Base-by-base conservation (phyloP, 1,140 invertebrate genomes). In the Calephelis virginiensis region DNA sequence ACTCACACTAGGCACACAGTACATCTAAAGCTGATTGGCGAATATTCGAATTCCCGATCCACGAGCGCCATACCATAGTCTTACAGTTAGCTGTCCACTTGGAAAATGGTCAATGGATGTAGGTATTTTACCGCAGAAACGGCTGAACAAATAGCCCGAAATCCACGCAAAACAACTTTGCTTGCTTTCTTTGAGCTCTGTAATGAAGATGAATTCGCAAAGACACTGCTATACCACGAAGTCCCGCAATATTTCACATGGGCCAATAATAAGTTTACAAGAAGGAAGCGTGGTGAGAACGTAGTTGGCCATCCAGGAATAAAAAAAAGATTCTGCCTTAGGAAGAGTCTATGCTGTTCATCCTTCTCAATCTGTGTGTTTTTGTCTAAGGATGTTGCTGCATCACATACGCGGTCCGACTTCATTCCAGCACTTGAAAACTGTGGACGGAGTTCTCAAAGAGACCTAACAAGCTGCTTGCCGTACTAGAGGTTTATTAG, bases 21-120 rank as follows among this genome's bases (percentile, higher is more conserved):
- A 81, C 81, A 66, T 78, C 78, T 56, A 86, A 93, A 85, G 88
- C 91, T 61, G 66, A 88, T 47, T 92, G 90, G 89, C 71, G 89
- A 38, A 82, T 92, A 28, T 83, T 89, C 14, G 74, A 77, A 70
- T 92, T 92, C 78, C 71, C 78, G 4, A 83, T 91, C 37, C 83
- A 91, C 70, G 84, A 92, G 17, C 68, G 84, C 67, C 65, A 77
- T 69, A 91, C 92, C 65, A 67, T 88, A 47, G 85, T 90, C 38
- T 61, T 83, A 10, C 84, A 92, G 59, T 81, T 92, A 46, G 82
- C 79, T 8, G 82, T 90, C 9, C 86, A 91, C 75, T 65, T 90
- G 53, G 81, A 90, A 75, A 90, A 91, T 72, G 82, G 81, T 12
- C 82, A 91, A 77, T 49, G 81, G 64, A 78, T 86, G 59, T 90